Conservation (phyloP, 2,797 vertebrate genomes). For the Lutjanus campechanus region DNA sequence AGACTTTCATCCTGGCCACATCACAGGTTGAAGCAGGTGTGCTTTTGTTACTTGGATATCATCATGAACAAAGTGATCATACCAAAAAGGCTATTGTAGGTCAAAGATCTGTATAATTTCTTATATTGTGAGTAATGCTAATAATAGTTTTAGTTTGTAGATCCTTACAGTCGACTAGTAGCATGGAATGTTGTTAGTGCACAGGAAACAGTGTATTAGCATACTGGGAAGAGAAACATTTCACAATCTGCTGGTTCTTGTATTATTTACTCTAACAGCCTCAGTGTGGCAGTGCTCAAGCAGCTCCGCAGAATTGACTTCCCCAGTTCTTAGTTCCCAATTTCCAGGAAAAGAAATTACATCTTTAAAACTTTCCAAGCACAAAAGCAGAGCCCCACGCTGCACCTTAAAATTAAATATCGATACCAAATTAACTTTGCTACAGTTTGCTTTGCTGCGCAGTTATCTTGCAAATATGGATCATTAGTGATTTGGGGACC, state of each 20-base stretch:
- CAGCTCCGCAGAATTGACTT: conserved; percentile 6
- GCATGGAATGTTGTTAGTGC: background rate
- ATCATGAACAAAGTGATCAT: background rate
- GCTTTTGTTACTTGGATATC: background rate
- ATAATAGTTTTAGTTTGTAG: background rate
- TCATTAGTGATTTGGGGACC: conserved; percentile 9
- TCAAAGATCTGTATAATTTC: background rate
- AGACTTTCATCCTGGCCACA: background rate
- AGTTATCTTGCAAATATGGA: background rate
- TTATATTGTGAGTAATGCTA: background rate
- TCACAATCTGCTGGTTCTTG: background rate
- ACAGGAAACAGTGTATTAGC: background rate
- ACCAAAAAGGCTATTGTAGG: background rate
- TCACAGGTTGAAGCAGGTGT: background rate
- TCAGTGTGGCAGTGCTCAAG: conserved; percentile 2
- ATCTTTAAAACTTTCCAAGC: conserved; percentile 29
- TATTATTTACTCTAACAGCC: background rate
- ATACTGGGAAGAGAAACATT: background rate
- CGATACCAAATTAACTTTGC: conserved; percentile 26
- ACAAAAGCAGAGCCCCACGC: conserved; percentile 4
- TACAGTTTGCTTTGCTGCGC: conserved; percentile 8
- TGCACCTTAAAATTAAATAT: conserved; percentile 27
- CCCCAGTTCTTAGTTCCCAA: background rate
- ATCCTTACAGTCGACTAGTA: background rate
- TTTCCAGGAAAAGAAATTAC: conserved; percentile 25